Evolutionary conservation across 2,888 invertebrate genomes (phyloP).

Genomic region (Microctonus hyperodae): DNA sequence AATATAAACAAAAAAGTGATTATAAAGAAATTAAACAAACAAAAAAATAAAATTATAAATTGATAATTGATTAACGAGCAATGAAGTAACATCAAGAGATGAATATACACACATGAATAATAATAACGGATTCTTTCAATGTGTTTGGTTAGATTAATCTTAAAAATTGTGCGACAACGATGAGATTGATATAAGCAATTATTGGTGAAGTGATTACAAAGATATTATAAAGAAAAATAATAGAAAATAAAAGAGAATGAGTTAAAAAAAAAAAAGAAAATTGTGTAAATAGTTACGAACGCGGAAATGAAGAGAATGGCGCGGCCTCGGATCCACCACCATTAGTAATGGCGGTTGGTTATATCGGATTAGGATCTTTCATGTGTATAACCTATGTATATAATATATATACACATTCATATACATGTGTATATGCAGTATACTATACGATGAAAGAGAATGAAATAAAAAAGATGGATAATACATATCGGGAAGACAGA

Average conservation of each 20-base stretch:
- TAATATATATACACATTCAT: no score
- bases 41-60: no score
- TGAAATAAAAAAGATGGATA: background rate
- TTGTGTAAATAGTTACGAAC: conserved; percentile 25
- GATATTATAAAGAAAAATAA: background rate
- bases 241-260: background rate
- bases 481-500: conserved; percentile 1
- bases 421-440: no score
- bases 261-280: conserved; percentile 12
- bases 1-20: background rate
- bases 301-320: conserved; percentile 26
- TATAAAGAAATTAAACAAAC: background rate
- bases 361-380: conserved; percentile 33
- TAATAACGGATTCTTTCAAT: no score
- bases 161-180: no score
- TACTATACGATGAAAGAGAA: background rate
- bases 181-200: no score
- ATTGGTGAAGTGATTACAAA: background rate
- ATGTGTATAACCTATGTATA: conserved; percentile 8
- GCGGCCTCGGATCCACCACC: conserved; percentile 22
- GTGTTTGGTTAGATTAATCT: no score
- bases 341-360: conserved; percentile 31
- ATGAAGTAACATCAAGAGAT: no score
- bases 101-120: no score
- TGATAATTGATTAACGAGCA: no score